These are phyloP conservation scores for Ammodytes marinus DNA, from an alignment of 2,113 vertebrate species.

Conservation along the genomic window DNA sequence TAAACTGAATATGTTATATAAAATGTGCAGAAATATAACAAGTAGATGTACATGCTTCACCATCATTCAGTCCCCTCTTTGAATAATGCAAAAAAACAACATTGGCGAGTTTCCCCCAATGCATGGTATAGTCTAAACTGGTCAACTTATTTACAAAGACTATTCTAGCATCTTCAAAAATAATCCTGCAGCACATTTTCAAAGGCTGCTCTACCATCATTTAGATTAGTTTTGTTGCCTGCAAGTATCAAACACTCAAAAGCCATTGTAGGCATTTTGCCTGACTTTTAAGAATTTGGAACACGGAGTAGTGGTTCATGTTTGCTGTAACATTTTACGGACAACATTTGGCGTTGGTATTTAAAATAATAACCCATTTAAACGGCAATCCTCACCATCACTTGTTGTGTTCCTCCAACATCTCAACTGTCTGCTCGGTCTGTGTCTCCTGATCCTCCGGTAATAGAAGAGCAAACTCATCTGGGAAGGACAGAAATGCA, in stretches of 20 bases:
- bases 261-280: no score
- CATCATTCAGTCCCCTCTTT: no score
- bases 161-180: no score
- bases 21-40: no score
- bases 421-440: neutral
- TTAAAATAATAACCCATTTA: neutral
- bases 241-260: neutral
- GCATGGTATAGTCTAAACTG: no score
- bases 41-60: no score
- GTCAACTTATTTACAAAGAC: no score
- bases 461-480: slow-evolving; percentile 16
- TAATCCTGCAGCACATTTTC: neutral
- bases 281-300: neutral
- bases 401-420: neutral
- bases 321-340: neutral
- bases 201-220: neutral
- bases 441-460: neutral
- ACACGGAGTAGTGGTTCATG: neutral
- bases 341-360: neutral
- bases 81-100: no score
- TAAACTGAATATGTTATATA: no score
- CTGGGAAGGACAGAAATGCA: slow-evolving; percentile 18
- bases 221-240: slow-evolving; percentile 2
- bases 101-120: no score
- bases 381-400: neutral